A percentile compares a stretch with the other conserved stretches of the same genome.
Evolutionary conservation across 2,888 invertebrate species (phyloP).

Genomic region (Drosophila merina): DNA sequence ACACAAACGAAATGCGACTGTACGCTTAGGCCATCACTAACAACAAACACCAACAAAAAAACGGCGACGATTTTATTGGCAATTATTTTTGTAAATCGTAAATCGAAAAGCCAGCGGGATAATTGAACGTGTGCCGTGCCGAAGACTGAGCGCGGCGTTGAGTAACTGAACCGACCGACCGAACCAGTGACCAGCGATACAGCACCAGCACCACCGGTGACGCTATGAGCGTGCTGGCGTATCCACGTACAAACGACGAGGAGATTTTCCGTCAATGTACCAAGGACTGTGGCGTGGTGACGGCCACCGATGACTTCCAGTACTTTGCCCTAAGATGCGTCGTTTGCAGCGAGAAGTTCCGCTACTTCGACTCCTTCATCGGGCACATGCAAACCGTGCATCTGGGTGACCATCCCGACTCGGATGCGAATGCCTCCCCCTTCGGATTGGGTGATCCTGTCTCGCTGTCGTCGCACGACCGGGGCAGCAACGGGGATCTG

Average conservation of each 20-base stretch:
- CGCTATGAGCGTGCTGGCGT: constrained; percentile 79
- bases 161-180: background rate
- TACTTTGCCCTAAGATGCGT: constrained; percentile 77
- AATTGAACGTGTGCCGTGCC: constrained; percentile 46
- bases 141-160: constrained; percentile 28
- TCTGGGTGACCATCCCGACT: constrained; percentile 39
- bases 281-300: constrained; percentile 81
- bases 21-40: constrained; percentile 57
- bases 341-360: constrained; percentile 79
- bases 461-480: constrained; percentile 37
- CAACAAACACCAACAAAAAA: constrained; percentile 60
- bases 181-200: constrained; percentile 5
- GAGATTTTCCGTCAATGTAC: constrained; percentile 80
- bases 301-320: constrained; percentile 81
- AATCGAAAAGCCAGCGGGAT: constrained; percentile 26
- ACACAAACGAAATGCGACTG: constrained; percentile 35
- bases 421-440: constrained; percentile 14
- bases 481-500: constrained; percentile 34
- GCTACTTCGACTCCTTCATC: constrained; percentile 81
- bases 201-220: constrained; percentile 27
- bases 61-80: constrained; percentile 60
- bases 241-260: constrained; percentile 79
- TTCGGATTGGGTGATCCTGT: constrained; percentile 38
- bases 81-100: constrained; percentile 27
- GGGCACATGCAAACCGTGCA: constrained; percentile 80